Evolutionary conservation across 1,140 invertebrate genomes (phyloP).

Genomic region (Pseudomyrmex sp.): DNA sequence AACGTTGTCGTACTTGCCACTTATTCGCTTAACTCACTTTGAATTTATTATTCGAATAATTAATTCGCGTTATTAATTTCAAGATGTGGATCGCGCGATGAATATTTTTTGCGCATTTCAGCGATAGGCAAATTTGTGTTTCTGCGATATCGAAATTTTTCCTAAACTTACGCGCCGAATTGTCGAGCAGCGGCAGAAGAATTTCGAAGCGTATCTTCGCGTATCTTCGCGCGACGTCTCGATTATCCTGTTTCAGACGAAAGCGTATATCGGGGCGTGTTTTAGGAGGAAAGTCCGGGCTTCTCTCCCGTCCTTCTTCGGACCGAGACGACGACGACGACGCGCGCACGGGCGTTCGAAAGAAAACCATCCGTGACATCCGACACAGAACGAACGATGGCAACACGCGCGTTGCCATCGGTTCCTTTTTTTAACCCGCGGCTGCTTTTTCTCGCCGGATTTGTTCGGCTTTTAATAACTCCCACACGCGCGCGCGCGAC

Average conservation of each 20-base stretch:
- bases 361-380: conserved; percentile 52
- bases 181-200: not conserved
- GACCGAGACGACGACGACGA: too few species aligned
- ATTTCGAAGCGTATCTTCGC: not conserved
- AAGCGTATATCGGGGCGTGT: conserved; percentile 15
- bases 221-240: conserved; percentile 21
- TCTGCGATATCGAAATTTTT: not conserved
- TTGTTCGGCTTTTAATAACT: conserved; percentile 78
- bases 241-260: conserved; percentile 48
- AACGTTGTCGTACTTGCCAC: not conserved
- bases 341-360: not conserved
- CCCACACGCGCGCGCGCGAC: conserved; percentile 70
- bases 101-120: not conserved
- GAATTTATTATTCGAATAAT: too few species aligned
- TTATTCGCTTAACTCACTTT: too few species aligned
- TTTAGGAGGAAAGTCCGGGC: conserved; percentile 22
- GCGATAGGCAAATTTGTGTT: not conserved
- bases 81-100: too few species aligned
- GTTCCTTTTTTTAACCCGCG: conserved; percentile 68
- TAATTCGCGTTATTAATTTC: too few species aligned
- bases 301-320: not conserved
- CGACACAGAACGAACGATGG: conserved; percentile 61
- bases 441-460: conserved; percentile 67
- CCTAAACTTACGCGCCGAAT: not conserved
- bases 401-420: conserved; percentile 47